Evolutionary conservation across 2,797 vertebrate genomes (phyloP).

Genomic region (Gambelia wislizenii): DNA sequence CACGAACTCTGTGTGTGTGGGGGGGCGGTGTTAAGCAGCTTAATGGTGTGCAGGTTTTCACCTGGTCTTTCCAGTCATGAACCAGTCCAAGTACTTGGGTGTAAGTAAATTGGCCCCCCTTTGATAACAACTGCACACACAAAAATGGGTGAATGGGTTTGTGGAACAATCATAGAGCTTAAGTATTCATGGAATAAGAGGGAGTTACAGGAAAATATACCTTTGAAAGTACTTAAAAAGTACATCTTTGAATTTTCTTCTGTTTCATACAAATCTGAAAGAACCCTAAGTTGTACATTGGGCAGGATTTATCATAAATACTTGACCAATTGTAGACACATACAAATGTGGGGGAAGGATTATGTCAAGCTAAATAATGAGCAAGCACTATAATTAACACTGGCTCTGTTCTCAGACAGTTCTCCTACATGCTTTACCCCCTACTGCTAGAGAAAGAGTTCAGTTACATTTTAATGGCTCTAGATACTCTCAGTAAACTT

Average conservation of each 20-base stretch:
- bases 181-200: neutral
- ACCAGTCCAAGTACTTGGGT: neutral
- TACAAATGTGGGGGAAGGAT: neutral
- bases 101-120: neutral
- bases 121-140: neutral
- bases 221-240: neutral
- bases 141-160: conserved; percentile 8
- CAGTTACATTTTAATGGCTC: conserved; percentile 46
- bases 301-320: conserved; percentile 9
- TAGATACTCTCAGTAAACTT: conserved; percentile 56
- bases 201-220: neutral
- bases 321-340: conserved; percentile 2
- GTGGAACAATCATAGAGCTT: neutral
- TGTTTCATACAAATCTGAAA: conserved; percentile 10
- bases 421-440: conserved; percentile 18
- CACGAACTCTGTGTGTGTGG: neutral
- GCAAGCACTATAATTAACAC: conserved; percentile 41
- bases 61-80: neutral
- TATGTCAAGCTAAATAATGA: conserved; percentile 36
- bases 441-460: conserved; percentile 30
- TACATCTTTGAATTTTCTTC: conserved; percentile 9
- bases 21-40: neutral
- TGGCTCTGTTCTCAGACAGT: conserved; percentile 21
- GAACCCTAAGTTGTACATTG: neutral
- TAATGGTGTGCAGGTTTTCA: neutral